phyloP scores from a whole-genome alignment of 2,797 vertebrate species.

The Urophycis tenuis region DNA sequence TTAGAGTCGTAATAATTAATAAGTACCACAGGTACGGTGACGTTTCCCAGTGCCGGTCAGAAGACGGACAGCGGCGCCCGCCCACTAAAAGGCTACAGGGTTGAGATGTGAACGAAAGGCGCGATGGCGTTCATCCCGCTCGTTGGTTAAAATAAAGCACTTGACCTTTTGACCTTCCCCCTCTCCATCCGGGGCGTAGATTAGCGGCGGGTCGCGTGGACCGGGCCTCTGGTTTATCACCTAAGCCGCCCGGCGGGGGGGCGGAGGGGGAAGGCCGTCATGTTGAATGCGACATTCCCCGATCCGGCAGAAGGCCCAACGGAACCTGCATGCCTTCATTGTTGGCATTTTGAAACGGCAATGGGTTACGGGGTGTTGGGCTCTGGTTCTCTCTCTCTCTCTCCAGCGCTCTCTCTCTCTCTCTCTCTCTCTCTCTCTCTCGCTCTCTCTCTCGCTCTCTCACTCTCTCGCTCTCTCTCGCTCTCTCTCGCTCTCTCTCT shows the following conservation, averaged over 20 bases:
- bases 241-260: too few species aligned
- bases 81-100: neutral
- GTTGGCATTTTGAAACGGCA: constrained; percentile 29
- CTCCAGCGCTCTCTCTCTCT: too few species aligned
- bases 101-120: neutral
- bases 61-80: neutral
- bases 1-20: neutral
- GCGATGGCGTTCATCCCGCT: neutral
- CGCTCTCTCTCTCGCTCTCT: too few species aligned
- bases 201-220: constrained; percentile 30
- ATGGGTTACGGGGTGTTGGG: constrained; percentile 16
- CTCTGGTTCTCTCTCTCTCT: too few species aligned
- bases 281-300: constrained; percentile 46
- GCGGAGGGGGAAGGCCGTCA: constrained; percentile 29
- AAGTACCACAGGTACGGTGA: neutral
- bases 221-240: constrained; percentile 40
- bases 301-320: constrained; percentile 33
- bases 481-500: too few species aligned
- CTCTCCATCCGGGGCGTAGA: constrained; percentile 17
- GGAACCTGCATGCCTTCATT: constrained; percentile 56
- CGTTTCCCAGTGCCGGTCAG: neutral
- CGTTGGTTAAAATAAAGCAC: neutral
- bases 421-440: too few species aligned
- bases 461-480: too few species aligned
- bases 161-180: too few species aligned